Base-by-base conservation (phyloP, 2,888 invertebrate genomes). In the Papilio protenor region DNA sequence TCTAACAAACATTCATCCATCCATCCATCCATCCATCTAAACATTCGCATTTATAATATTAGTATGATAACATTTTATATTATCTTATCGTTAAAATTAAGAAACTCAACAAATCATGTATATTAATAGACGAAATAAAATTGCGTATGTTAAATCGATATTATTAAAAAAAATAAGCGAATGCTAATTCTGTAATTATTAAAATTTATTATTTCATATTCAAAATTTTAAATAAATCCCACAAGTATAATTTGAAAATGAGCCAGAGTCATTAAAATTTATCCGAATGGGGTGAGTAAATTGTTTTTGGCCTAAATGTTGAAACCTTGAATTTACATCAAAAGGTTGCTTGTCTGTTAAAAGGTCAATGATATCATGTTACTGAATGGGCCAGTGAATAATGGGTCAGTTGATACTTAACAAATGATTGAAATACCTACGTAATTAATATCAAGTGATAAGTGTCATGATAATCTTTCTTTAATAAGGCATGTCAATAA, bases 281-380 rank as follows among this genome's bases (percentile, higher is more conserved):
- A 47, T 45, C 12, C 16, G 49, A 23, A 59, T 33, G 33, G 71
- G 47, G 70, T 72, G 61, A 61, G 61, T 40, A n/a, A 69, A 57
- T 73, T 69, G 27, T 73, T 77, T 69, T 27, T 57, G 11, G 8
- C 33, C 45, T 21, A 70, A 70, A 74, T 33, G 52, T 64, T 11
- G 21, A 40, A n/a, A 49, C 74, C 70, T 74, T 77, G 40, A 70
- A 75, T 70, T 70, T 47, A 8, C 8, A n/a, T 66, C 33, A 49
- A 69, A 77, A 74, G 73, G 47, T 47, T 40, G 47, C 70, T 69
- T 45, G 77, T 74, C 33, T 14, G 40, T 70, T 18, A 71, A 74
- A 77, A 77, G 77, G 59, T 75, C 74, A 61, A 70, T 59, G 70
- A 61, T 75, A 73, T 77, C 45, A 69, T 45, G 66, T 45, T 57